phyloP scores from a whole-genome alignment of 2,888 invertebrate genomes.

The Aspidiotus destructor region DNA sequence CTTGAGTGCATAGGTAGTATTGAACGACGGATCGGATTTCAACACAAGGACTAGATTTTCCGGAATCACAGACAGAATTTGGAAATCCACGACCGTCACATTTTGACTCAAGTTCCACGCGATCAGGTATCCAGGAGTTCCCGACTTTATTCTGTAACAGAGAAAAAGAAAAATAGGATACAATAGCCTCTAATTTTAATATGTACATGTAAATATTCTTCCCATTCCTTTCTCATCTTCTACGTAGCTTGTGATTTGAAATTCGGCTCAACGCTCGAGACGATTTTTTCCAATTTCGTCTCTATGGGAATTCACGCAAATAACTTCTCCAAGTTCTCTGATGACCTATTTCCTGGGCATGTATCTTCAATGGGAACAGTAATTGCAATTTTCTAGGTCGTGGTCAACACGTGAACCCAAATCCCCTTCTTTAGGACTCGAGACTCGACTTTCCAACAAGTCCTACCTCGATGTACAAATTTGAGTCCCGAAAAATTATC shows the following conservation, averaged over 20 bases:
- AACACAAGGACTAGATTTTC: constrained; percentile 11
- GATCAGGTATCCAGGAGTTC: constrained; percentile 19
- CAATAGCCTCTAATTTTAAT: background rate
- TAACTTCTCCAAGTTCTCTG: too few species aligned
- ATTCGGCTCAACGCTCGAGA: too few species aligned
- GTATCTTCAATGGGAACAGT: too few species aligned
- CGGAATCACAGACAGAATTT: constrained; percentile 13
- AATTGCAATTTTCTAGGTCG: too few species aligned
- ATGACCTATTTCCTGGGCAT: too few species aligned
- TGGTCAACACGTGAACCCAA: too few species aligned
- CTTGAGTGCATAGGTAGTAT: constrained; percentile 7
- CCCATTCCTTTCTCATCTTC: background rate
- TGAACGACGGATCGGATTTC: constrained; percentile 4
- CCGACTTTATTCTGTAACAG: constrained; percentile 17
- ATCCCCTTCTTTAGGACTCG: too few species aligned
- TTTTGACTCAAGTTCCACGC: constrained; percentile 25
- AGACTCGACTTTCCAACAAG: too few species aligned
- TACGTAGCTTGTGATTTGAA: background rate
- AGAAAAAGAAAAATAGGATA: background rate
- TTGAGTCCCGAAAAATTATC: too few species aligned
- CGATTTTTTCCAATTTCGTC: too few species aligned
- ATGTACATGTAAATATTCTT: background rate
- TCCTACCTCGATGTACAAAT: too few species aligned
- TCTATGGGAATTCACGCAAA: too few species aligned
- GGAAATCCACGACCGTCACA: background rate